Evolutionary conservation across 2,113 vertebrate species (phyloP).

Genomic region (Phrynosoma platyrhinos): DNA sequence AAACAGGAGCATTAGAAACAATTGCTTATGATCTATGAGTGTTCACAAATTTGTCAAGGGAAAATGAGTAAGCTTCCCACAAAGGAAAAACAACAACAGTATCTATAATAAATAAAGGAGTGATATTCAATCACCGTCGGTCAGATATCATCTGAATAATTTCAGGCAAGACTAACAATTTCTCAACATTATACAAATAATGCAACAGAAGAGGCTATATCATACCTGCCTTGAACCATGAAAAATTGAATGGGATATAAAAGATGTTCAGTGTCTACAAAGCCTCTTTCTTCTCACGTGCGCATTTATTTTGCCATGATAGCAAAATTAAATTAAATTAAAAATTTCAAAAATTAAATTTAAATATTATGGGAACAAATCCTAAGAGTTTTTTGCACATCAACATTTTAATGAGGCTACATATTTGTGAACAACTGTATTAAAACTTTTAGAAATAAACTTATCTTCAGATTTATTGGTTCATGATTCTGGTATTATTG

Average conservation of each 20-base stretch:
- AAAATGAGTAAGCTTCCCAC: conserved; percentile 8
- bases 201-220: neutral
- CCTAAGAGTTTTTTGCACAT: conserved; percentile 11
- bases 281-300: neutral
- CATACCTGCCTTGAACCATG: neutral
- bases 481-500: neutral
- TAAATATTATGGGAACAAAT: neutral
- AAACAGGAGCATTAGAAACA: neutral
- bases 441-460: conserved; percentile 17
- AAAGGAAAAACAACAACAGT: neutral
- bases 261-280: neutral
- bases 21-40: neutral
- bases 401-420: neutral
- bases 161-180: neutral
- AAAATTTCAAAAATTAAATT: neutral
- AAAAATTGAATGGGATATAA: neutral
- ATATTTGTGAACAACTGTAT: conserved; percentile 26
- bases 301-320: neutral
- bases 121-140: neutral
- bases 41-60: neutral
- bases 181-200: too few relatives aligned
- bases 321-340: neutral
- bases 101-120: neutral
- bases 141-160: neutral
- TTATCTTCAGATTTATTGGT: neutral